Conservation (phyloP, 2,888 invertebrate genomes). For the Alitta virens region DNA sequence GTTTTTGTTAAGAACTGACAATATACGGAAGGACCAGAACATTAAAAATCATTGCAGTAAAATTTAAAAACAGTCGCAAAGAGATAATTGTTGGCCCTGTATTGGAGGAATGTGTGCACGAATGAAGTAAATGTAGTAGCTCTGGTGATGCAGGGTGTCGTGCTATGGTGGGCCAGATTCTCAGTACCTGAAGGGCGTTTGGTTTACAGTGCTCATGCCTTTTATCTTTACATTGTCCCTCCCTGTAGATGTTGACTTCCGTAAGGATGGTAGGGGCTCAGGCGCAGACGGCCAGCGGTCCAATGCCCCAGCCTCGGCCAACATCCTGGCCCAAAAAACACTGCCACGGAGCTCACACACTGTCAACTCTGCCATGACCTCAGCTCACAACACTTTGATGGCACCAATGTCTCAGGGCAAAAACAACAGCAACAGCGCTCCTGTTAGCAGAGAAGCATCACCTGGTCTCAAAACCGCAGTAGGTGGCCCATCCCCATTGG, state of each 20-base stretch:
- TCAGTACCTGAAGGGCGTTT: too few species aligned
- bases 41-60: too few species aligned
- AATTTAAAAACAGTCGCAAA: too few species aligned
- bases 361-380: constrained; percentile 3
- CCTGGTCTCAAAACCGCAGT: background rate
- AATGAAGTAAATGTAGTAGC: too few species aligned
- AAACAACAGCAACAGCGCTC: background rate
- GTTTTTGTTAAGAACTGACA: too few species aligned
- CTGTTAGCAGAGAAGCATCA: background rate
- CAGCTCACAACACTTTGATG: background rate
- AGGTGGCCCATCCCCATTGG: too few species aligned
- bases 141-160: too few species aligned
- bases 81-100: too few species aligned
- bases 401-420: constrained; percentile 5
- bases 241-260: constrained; percentile 36
- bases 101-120: too few species aligned
- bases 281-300: background rate
- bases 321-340: constrained; percentile 5
- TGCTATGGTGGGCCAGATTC: too few species aligned
- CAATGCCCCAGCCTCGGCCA: constrained; percentile 3
- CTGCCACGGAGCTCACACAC: constrained; percentile 9
- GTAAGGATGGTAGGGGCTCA: constrained; percentile 32
- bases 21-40: too few species aligned
- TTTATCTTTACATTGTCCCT: background rate
- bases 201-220: too few species aligned